Percentiles rank a stretch among this genome's conserved stretches.
Conservation (phyloP, 2,797 vertebrate genomes). For the Rhabdophis nuchalis region DNA sequence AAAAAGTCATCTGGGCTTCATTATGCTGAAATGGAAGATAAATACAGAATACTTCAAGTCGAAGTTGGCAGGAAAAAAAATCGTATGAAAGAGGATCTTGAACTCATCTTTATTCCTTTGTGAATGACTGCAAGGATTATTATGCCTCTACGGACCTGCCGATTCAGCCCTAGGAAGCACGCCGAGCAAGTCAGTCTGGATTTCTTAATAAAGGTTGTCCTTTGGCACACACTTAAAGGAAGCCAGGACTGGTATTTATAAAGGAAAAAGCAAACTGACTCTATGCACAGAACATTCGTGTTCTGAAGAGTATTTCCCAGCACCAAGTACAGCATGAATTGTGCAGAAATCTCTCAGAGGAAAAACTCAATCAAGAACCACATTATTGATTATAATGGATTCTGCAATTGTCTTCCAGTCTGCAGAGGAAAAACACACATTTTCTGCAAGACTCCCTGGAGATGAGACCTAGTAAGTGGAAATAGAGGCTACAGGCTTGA, state of each 20-base stretch:
- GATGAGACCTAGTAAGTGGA: background rate
- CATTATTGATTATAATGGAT: background rate
- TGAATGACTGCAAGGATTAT: background rate
- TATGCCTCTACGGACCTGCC: background rate
- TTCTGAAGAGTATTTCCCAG: background rate
- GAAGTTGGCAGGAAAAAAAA: background rate
- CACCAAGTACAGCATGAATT: background rate
- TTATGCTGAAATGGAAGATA: background rate
- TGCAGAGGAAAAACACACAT: background rate
- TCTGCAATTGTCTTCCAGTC: background rate
- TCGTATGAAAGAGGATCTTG: background rate
- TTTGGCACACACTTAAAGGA: background rate
- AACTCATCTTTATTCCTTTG: background rate
- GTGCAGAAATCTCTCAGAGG: background rate
- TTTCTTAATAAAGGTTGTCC: background rate
- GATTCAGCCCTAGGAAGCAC: background rate
- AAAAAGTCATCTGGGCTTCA: background rate
- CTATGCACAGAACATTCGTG: background rate
- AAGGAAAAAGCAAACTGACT: background rate
- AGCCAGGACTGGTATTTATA: background rate
- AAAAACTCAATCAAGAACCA: background rate
- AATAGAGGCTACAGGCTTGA: background rate
- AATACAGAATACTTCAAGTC: background rate
- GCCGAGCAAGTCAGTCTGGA: background rate
- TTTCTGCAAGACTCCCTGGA: background rate